Evolutionary conservation across 2,888 invertebrate genomes (phyloP), one percentile per base, ranked within the genome.

Genomic region (Embidobia sp.): DNA sequence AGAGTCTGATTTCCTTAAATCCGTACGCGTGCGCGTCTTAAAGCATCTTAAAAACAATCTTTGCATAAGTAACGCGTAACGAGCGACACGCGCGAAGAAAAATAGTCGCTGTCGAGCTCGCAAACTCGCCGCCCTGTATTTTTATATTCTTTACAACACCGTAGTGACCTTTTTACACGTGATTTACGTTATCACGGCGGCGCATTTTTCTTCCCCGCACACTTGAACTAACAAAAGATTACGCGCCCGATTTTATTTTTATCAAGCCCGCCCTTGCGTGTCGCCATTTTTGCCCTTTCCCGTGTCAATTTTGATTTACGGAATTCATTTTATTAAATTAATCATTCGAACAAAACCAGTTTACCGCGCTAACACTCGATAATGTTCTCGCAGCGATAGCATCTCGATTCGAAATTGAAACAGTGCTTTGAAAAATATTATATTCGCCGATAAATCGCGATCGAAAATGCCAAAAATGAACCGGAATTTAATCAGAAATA

Each of bases 31-130:
- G 15, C 70, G 61, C 64, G 63, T 69, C n/a, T n/a, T 55, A 78
- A 78, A 72, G 67, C 66, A 51, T 55, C 61, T 40, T 22, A 77
- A 73, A 79, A 79, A 73, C 76, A 74, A 70, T 63, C 69, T 73
- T 72, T 72, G 67, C 76, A 76, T 76, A 73, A 75, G 67, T 75
- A 67, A 67, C 66, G 53, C 61, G 67, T 66, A 74, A 59, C 59
- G 57, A 57, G 51, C 63, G 69, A 59, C 63, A 55, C 64, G 44
- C 27, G 40, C 19, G 18, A 73, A 73, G 72, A 73, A 73, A 73
- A 77, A 67, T 67, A 55, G 48, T 37, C 46, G 31, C 51, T 2
- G 35, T 11, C 53, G 22, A 16, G 27, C 53, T 53, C 35, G n/a
- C n/a, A 61, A 69, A 55, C 18, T 49, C 69, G 10, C 11, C 22